These are phyloP conservation scores for Todus mexicanus DNA, from an alignment of 2,797 vertebrate genomes.

Conservation along the genomic window DNA sequence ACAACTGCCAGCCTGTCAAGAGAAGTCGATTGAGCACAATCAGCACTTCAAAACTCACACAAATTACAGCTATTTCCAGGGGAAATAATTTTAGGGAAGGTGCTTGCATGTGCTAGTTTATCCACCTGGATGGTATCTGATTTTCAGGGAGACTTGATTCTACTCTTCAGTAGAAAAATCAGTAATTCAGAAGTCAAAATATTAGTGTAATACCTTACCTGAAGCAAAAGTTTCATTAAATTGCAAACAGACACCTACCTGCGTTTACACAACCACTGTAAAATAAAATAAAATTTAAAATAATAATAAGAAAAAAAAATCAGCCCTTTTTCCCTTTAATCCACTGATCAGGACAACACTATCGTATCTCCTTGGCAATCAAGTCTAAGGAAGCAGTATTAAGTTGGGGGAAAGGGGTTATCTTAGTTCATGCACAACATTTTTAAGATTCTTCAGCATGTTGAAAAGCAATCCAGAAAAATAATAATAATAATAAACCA, in stretches of 20 bases:
- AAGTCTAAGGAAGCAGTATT: background rate
- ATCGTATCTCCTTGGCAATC: rapidly evolving
- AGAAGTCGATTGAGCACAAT: background rate
- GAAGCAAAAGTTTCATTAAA: background rate
- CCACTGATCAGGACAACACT: background rate
- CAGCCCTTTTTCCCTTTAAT: background rate
- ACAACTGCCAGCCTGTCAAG: background rate
- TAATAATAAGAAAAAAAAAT: too few species aligned
- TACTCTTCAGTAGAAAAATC: background rate
- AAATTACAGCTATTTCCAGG: background rate
- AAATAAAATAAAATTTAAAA: too few species aligned
- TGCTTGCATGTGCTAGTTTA: background rate
- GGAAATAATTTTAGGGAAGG: background rate
- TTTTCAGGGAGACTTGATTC: background rate
- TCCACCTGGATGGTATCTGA: background rate
- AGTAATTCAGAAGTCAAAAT: background rate
- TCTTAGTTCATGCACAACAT: background rate
- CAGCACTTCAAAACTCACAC: background rate
- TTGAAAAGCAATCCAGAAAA: background rate
- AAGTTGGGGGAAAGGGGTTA: rapidly evolving
- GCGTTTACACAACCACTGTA: background rate
- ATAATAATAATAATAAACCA: too few species aligned
- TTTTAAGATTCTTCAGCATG: background rate
- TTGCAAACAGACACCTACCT: background rate
- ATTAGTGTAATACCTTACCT: background rate